Base-by-base conservation (phyloP, 2,888 invertebrate genomes). In the Choristoneura rosaceana region DNA sequence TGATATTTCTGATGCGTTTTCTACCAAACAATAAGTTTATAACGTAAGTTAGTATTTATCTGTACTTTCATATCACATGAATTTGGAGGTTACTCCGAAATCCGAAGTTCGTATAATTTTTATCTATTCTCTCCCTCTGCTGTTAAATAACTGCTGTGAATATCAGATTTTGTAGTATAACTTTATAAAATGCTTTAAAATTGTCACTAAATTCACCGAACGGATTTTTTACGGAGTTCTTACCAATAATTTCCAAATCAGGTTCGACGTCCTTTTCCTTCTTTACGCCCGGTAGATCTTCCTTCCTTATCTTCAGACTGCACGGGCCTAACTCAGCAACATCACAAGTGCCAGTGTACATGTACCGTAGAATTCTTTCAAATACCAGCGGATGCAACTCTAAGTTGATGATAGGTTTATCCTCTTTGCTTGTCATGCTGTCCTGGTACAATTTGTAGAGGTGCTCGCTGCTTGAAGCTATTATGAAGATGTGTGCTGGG, bases 401-500 rank as follows among this genome's bases (percentile, higher is more conserved):
- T 4, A 96, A 81, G 17, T 84, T 78, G 0, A 96, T 82, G 0
- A 87, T 82, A 0, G 91, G 90, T 84, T 81, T 92, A 71, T 77
- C 90, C 67, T 79, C 94, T 12, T 74, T 80, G 14, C 66, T 77
- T 14, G 77, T 81, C 74, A 80, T 83, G 34, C 86, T 78, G 7
- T 94, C 89, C 71, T 86, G 83, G 74, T 96, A 94, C 2, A 96
- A 78, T 73, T 95, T 95, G 77, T 94, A 94, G 8, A 98, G 93
- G 25, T 95, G 95, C 8, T 96, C 95, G 74, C 96, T 96, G 76
- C 95, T 94, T 0, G 95, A 94, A 0, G 96, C 95, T 0, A 98
- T 85, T 66, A 98, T 95, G 85, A 95, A 97, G 77, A 95, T 95
- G 87, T 98, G 98, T 0, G 96, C 97, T 0, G 96, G 95, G 88